phyloP scores from a whole-genome alignment of 2,113 vertebrate species.

The Sorex fumeus region DNA sequence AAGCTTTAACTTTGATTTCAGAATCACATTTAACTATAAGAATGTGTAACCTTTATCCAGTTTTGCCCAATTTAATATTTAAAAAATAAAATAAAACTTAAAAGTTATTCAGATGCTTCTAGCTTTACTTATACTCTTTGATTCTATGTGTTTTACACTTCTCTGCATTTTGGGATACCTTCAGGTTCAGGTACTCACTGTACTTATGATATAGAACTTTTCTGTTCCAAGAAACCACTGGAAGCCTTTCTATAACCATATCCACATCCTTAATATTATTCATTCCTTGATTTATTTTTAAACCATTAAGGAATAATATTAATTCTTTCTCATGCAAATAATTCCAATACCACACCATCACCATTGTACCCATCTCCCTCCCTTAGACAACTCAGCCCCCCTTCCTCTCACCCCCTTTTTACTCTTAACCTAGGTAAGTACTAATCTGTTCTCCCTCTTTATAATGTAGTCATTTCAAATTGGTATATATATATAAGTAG shows the following conservation, averaged over 20 bases:
- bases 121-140: not conserved
- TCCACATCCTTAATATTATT: too few species aligned
- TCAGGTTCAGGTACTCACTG: not conserved
- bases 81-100: conserved; percentile 37
- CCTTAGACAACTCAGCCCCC: too few species aligned
- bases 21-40: not conserved
- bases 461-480: not conserved
- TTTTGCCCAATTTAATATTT: conserved; percentile 17
- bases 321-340: too few species aligned
- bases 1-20: conserved; percentile 47
- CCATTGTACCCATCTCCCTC: too few species aligned
- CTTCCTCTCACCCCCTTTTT: not conserved
- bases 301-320: too few species aligned
- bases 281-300: too few species aligned
- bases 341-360: too few species aligned
- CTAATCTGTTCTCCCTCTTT: not conserved
- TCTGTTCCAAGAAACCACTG: not conserved
- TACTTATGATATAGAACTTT: not conserved
- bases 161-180: not conserved
- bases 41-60: not conserved
- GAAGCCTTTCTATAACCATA: not conserved
- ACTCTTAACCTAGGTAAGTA: not conserved
- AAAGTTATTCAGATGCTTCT: not conserved
- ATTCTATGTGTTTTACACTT: not conserved
- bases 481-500: not conserved